Evolutionary conservation across 2,797 vertebrate genomes (phyloP).

Genomic region (Sebastes nivosus): DNA sequence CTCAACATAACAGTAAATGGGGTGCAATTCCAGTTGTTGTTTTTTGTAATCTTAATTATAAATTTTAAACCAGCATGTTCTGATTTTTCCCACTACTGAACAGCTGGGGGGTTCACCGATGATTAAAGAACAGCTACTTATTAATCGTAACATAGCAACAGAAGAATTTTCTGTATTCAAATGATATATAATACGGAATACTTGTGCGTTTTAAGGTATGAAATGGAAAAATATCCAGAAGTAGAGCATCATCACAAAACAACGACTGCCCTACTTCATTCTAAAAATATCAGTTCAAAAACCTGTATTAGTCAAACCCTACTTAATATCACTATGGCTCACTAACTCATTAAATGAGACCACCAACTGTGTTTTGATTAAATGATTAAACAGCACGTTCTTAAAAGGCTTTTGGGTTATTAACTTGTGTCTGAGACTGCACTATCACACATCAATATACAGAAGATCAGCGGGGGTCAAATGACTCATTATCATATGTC

Average conservation of each 20-base stretch:
- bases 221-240: background rate
- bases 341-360: constrained; percentile 68
- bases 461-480: constrained; percentile 65
- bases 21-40: background rate
- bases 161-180: background rate
- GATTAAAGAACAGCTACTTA: background rate
- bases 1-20: background rate
- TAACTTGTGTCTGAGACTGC: constrained; percentile 50
- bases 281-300: constrained; percentile 43
- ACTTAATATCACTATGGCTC: constrained; percentile 51
- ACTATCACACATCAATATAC: constrained; percentile 60
- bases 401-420: constrained; percentile 63
- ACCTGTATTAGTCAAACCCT: constrained; percentile 54
- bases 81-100: background rate
- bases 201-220: background rate
- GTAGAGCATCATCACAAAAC: background rate
- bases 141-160: background rate
- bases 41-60: background rate
- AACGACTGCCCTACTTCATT: constrained; percentile 1
- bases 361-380: constrained; percentile 68
- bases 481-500: constrained; percentile 70
- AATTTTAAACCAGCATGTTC: background rate
- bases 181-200: background rate
- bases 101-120: background rate
- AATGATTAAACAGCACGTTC: constrained; percentile 67